These are phyloP conservation scores for Andrena minutula DNA, from an alignment of 2,888 invertebrate species.

Conservation along the genomic window DNA sequence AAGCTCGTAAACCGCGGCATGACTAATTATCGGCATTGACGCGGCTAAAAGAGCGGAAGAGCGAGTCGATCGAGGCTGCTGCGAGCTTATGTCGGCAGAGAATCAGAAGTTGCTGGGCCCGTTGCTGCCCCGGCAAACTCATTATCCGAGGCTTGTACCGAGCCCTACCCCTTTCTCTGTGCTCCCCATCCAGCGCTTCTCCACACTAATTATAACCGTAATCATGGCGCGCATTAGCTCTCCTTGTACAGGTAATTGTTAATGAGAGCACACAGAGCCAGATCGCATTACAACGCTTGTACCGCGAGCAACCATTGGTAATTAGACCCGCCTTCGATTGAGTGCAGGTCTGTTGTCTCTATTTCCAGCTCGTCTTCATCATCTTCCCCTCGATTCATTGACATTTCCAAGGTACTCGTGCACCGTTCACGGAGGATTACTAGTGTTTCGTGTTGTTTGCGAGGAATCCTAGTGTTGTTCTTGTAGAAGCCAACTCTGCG, in stretches of 20 bases:
- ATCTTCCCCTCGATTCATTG: slow-evolving; percentile 10
- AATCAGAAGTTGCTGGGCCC: slow-evolving; percentile 55
- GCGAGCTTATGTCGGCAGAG: slow-evolving; percentile 22
- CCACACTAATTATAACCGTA: slow-evolving; percentile 78
- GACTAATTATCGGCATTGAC: slow-evolving; percentile 70
- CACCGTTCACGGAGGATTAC: no score
- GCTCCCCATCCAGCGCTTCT: slow-evolving; percentile 32
- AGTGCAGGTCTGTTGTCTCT: slow-evolving; percentile 34
- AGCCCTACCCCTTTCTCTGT: slow-evolving; percentile 40
- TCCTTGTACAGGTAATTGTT: slow-evolving; percentile 77
- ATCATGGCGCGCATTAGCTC: slow-evolving; percentile 76
- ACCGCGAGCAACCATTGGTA: slow-evolving; percentile 62
- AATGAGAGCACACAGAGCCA: slow-evolving; percentile 73
- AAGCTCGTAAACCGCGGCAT: slow-evolving; percentile 58
- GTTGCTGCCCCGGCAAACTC: slow-evolving; percentile 70
- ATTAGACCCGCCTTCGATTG: slow-evolving; percentile 67
- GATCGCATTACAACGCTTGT: slow-evolving; percentile 72
- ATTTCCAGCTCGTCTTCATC: slow-evolving; percentile 15
- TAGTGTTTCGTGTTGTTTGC: no score
- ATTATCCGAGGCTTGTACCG: slow-evolving; percentile 66
- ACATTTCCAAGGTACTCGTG: not conserved
- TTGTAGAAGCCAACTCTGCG: no score
- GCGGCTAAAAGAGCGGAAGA: slow-evolving; percentile 54
- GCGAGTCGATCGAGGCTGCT: slow-evolving; percentile 52
- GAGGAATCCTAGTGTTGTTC: no score